These are phyloP conservation scores for Macrosiphum euphorbiae DNA, from an alignment of 2,888 invertebrate genomes.

Conservation along the genomic window DNA sequence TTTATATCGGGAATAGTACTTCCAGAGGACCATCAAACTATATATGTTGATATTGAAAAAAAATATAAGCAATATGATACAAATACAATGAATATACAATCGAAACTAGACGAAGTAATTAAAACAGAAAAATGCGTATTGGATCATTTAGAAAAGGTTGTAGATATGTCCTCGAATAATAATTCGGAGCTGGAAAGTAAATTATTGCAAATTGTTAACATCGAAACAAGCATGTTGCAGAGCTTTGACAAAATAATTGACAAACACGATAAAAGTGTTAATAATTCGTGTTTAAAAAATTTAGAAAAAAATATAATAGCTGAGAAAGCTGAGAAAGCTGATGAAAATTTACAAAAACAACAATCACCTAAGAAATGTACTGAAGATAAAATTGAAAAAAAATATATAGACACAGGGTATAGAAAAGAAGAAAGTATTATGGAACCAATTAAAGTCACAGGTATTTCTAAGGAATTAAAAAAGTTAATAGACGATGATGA, in stretches of 20 bases:
- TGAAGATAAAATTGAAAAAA: conserved; percentile 54
- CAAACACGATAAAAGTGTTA: not conserved
- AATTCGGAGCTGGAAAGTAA: conserved; percentile 56
- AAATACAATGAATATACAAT: conserved; percentile 30
- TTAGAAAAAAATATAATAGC: conserved; percentile 24
- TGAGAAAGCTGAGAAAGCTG: not conserved
- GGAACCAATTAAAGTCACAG: conserved; percentile 61
- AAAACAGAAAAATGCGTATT: conserved; percentile 51
- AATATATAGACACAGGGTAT: conserved; percentile 35
- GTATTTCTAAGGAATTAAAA: conserved; percentile 67
- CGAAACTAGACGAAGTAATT: conserved; percentile 57
- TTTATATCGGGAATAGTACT: not conserved
- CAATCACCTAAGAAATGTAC: not conserved
- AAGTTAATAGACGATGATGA: conserved; percentile 66
- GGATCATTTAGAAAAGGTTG: conserved; percentile 52
- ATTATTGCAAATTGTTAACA: conserved; percentile 65
- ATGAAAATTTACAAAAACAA: not conserved
- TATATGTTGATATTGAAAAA: not conserved
- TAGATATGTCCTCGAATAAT: not conserved
- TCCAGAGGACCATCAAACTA: not conserved
- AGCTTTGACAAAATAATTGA: conserved; percentile 65
- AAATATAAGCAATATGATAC: not conserved
- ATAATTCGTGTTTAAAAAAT: not conserved
- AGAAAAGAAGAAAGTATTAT: conserved; percentile 50
- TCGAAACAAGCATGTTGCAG: conserved; percentile 64